Conservation (phyloP, 1,140 invertebrate species). For the Listronotus bonariensis region DNA sequence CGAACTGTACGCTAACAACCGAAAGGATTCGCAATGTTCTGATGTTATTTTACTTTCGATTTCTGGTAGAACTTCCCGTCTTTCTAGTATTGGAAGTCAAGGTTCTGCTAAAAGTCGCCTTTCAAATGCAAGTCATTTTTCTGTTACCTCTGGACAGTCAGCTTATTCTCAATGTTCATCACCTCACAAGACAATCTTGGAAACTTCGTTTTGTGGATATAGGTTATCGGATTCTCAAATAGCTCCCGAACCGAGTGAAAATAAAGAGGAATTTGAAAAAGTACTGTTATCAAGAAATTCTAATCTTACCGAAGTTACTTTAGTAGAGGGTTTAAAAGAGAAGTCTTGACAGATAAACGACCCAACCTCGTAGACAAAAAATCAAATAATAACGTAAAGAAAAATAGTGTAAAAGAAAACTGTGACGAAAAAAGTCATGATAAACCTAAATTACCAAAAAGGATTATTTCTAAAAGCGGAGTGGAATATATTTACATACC, state of each 20-base stretch:
- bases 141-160: slow-evolving; percentile 71
- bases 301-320: slow-evolving; percentile 62
- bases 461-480: slow-evolving; percentile 49
- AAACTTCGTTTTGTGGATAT: slow-evolving; percentile 87
- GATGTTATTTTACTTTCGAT: slow-evolving; percentile 79
- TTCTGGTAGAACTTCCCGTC: slow-evolving; percentile 77
- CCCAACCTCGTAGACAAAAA: slow-evolving; percentile 33
- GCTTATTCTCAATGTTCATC: slow-evolving; percentile 77
- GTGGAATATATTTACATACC: slow-evolving; percentile 55
- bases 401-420: background rate
- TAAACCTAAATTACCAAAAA: slow-evolving; percentile 38
- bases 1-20: slow-evolving; percentile 28
- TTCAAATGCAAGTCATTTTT: slow-evolving; percentile 60
- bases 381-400: slow-evolving; percentile 8
- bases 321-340: slow-evolving; percentile 61
- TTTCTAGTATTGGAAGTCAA: slow-evolving; percentile 76
- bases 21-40: slow-evolving; percentile 78
- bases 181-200: slow-evolving; percentile 84
- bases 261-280: slow-evolving; percentile 67
- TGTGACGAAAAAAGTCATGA: background rate
- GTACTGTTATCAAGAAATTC: slow-evolving; percentile 65
- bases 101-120: slow-evolving; percentile 64
- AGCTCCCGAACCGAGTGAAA: slow-evolving; percentile 54
- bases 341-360: slow-evolving; percentile 21
- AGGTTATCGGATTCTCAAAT: slow-evolving; percentile 64